Percentiles rank a stretch among this genome's conserved stretches.
phyloP scores from a whole-genome alignment of 37 sponge, comb jelly and placozoan species.

The Agelas oroides region DNA sequence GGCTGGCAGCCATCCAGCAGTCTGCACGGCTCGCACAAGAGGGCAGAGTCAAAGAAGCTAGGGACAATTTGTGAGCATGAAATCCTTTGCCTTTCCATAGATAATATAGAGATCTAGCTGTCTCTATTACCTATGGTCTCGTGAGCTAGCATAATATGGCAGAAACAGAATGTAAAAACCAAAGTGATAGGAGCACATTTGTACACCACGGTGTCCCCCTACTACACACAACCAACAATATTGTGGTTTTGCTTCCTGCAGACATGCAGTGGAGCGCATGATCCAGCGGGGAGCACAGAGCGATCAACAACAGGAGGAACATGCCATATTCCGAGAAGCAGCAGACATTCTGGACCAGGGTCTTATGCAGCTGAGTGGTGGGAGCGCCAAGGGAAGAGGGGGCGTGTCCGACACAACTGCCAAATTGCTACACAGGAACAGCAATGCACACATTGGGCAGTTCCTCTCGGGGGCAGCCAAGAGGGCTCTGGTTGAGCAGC shows the following conservation, averaged over 20 bases:
- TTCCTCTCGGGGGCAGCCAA: conserved; percentile 88
- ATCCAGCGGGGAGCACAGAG: conserved; percentile 67
- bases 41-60: conserved; percentile 79
- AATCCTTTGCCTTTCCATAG: conserved; percentile 1
- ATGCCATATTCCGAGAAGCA: conserved; percentile 71
- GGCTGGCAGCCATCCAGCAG: conserved; percentile 86
- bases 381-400: conserved; percentile 31
- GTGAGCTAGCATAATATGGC: too few species aligned
- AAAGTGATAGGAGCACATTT: too few species aligned
- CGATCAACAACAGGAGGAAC: conserved; percentile 90
- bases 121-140: too few species aligned
- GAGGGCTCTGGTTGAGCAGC: conserved; percentile 60
- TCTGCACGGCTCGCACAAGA: conserved; percentile 78
- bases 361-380: conserved; percentile 39
- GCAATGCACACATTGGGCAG: conserved; percentile 78
- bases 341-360: conserved; percentile 64
- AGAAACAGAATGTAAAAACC: too few species aligned
- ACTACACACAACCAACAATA: too few species aligned
- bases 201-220: too few species aligned
- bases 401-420: conserved; percentile 63
- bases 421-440: conserved; percentile 77
- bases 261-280: conserved; percentile 71
- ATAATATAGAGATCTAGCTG: too few species aligned
- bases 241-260: too few species aligned
- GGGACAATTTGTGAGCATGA: conserved; percentile 73